Conservation (phyloP, 2,797 vertebrate species). For the Hemitrygon akajei region DNA sequence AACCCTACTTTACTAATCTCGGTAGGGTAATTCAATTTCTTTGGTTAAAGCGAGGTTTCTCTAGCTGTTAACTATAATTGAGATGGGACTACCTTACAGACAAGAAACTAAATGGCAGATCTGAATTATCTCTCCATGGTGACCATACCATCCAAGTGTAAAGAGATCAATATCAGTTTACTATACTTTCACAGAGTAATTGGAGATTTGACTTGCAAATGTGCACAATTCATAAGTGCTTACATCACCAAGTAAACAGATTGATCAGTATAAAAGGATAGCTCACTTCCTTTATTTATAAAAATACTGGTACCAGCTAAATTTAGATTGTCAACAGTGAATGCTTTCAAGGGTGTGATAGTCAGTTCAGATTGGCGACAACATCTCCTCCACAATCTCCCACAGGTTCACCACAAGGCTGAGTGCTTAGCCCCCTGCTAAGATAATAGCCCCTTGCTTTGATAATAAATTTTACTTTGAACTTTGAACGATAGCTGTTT, state of each 20-base stretch:
- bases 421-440: too few relatives aligned
- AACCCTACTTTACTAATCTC: background rate
- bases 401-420: too few relatives aligned
- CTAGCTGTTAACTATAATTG: background rate
- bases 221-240: background rate
- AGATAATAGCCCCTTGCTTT: too few relatives aligned
- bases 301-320: too few relatives aligned
- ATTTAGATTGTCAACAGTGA: background rate
- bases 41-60: background rate
- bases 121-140: background rate
- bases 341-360: background rate
- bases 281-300: background rate
- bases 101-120: background rate
- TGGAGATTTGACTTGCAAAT: background rate
- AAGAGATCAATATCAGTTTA: background rate
- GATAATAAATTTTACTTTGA: too few relatives aligned
- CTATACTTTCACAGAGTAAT: background rate
- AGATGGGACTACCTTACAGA: background rate
- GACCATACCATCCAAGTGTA: background rate
- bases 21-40: background rate
- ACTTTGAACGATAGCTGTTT: background rate
- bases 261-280: background rate
- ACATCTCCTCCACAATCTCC: too few relatives aligned
- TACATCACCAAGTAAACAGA: background rate
- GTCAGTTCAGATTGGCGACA: too few relatives aligned